Percentiles rank a stretch among this genome's conserved stretches.
These are phyloP conservation scores for Natrix natrix DNA, from an alignment of 2,797 vertebrate species.

Conservation along the genomic window DNA sequence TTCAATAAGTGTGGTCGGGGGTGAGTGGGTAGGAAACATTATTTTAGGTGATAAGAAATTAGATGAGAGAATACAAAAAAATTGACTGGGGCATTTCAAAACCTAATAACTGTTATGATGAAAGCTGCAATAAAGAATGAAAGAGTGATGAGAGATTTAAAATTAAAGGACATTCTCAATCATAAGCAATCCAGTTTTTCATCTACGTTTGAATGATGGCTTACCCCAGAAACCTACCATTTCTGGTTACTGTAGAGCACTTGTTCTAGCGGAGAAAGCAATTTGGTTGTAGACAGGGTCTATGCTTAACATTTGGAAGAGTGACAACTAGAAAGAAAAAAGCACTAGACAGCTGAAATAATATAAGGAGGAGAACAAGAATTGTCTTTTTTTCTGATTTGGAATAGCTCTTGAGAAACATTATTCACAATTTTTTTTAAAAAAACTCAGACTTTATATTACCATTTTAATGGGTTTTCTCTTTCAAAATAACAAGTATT, in stretches of 20 bases:
- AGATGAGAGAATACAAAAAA: not conserved
- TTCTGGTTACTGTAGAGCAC: not conserved
- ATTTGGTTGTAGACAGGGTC: not conserved
- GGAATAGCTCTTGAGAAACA: not conserved
- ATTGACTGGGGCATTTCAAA: not conserved
- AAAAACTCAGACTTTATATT: not conserved
- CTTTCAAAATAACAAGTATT: not conserved
- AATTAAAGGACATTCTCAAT: not conserved
- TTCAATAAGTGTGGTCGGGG: not conserved
- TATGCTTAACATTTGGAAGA: not conserved
- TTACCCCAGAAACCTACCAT: not conserved
- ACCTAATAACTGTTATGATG: not conserved
- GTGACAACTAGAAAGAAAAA: not conserved
- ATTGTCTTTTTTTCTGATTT: not conserved
- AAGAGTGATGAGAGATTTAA: not conserved
- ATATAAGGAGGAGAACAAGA: not conserved
- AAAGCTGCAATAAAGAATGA: not conserved
- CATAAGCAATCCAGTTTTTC: not conserved
- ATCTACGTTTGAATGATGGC: not conserved
- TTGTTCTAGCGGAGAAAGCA: not conserved
- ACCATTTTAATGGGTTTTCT: not conserved
- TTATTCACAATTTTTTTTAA: not conserved
- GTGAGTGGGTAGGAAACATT: not conserved
- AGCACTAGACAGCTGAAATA: not conserved
- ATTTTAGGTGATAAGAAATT: not conserved